phyloP scores from a whole-genome alignment of 2,113 vertebrate genomes.

The Brienomyrus longianalis region DNA sequence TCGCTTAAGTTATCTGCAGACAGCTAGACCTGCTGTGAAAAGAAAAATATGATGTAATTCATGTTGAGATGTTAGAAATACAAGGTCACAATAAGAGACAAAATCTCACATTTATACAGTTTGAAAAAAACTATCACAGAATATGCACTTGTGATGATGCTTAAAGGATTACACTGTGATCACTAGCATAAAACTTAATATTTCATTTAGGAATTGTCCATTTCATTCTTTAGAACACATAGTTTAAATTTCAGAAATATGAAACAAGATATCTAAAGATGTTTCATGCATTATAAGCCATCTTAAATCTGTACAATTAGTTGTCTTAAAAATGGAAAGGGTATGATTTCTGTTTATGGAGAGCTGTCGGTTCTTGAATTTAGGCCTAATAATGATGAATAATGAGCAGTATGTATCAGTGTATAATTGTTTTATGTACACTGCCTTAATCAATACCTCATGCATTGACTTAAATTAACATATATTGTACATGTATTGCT shows the following conservation, averaged over 20 bases:
- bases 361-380: background rate
- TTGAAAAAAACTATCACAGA: background rate
- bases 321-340: background rate
- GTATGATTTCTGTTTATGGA: background rate
- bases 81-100: background rate
- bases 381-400: background rate
- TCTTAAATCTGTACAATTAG: background rate
- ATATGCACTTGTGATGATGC: background rate
- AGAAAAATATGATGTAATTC: background rate
- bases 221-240: background rate
- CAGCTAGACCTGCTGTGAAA: background rate
- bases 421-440: background rate
- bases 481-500: background rate
- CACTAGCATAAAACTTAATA: background rate
- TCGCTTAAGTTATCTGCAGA: background rate
- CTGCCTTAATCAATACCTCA: background rate
- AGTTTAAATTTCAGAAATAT: background rate
- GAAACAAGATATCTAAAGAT: background rate
- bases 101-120: background rate
- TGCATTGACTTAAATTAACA: background rate
- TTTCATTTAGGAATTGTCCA: background rate
- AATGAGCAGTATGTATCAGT: background rate
- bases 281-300: background rate
- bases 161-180: background rate
- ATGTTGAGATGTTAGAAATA: background rate